Conservation (phyloP, 2,113 vertebrate genomes). For the Catharus bicknelli region DNA sequence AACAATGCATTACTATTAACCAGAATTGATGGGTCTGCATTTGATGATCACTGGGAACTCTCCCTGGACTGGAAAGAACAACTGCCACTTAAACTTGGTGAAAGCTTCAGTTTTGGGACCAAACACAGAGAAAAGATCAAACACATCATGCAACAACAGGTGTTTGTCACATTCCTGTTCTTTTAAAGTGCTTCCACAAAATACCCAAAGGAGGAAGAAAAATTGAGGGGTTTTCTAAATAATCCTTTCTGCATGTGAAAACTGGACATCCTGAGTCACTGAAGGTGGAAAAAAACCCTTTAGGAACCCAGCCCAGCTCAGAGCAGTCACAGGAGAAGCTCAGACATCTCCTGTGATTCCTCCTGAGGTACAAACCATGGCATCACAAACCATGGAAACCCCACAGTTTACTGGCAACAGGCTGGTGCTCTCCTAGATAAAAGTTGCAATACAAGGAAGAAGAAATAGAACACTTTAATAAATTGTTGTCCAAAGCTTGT, state of each 20-base stretch:
- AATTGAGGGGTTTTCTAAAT: background rate
- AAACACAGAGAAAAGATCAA: background rate
- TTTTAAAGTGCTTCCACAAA: background rate
- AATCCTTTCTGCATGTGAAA: background rate
- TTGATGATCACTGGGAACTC: background rate
- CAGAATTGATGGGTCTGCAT: background rate
- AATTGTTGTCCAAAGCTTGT: background rate
- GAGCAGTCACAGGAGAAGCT: background rate
- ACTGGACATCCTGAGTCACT: background rate
- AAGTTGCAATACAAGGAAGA: background rate
- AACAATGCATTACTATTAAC: background rate
- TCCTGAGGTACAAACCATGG: background rate
- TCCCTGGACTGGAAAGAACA: background rate
- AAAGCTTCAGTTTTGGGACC: background rate
- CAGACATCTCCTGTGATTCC: background rate
- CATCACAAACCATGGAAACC: fast-evolving
- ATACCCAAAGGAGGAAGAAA: background rate
- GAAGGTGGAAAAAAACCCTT: background rate
- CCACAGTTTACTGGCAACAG: background rate
- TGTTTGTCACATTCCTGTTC: background rate
- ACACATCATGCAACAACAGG: background rate
- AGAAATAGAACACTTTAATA: background rate
- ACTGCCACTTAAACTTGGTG: background rate
- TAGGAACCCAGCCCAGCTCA: background rate
- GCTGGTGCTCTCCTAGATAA: background rate